These are phyloP conservation scores for Ectemnius cavifrons DNA, from an alignment of 2,888 invertebrate species.

Conservation along the genomic window DNA sequence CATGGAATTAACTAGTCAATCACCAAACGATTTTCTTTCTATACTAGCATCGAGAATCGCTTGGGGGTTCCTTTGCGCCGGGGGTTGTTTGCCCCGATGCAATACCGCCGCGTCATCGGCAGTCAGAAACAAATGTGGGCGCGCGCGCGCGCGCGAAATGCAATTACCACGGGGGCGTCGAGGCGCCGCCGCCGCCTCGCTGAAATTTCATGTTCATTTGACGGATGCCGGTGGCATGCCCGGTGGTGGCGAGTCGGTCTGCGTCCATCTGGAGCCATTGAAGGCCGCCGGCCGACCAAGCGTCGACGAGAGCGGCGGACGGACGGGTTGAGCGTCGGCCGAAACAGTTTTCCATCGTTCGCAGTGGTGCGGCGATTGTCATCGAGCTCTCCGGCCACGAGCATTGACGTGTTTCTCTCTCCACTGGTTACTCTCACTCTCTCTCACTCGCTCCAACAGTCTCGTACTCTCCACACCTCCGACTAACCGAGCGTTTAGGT, in stretches of 20 bases:
- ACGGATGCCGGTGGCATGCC: neutral
- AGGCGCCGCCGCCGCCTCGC: neutral
- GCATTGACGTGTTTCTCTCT: conserved; percentile 48
- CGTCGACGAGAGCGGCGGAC: neutral
- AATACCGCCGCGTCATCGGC: neutral
- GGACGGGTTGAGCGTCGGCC: neutral
- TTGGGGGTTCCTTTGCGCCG: too few species aligned
- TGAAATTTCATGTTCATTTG: conserved; percentile 1
- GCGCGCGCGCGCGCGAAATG: conserved; percentile 1
- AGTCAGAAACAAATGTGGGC: neutral
- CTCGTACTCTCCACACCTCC: too few species aligned
- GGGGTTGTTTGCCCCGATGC: neutral
- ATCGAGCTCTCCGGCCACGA: conserved; percentile 23
- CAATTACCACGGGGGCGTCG: neutral
- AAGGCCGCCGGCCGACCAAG: conserved; percentile 14
- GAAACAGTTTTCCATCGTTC: conserved; percentile 36
- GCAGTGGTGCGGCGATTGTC: conserved; percentile 30
- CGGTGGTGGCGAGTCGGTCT: neutral
- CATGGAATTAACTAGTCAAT: too few species aligned
- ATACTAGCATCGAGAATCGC: too few species aligned
- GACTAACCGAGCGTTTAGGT: neutral
- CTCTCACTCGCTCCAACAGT: too few species aligned
- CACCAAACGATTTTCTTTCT: too few species aligned
- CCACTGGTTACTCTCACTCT: conserved; percentile 9
- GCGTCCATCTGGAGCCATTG: conserved; percentile 14